phyloP scores from a whole-genome alignment of 2,888 invertebrate species.

The Alloscopus bannaensis region DNA sequence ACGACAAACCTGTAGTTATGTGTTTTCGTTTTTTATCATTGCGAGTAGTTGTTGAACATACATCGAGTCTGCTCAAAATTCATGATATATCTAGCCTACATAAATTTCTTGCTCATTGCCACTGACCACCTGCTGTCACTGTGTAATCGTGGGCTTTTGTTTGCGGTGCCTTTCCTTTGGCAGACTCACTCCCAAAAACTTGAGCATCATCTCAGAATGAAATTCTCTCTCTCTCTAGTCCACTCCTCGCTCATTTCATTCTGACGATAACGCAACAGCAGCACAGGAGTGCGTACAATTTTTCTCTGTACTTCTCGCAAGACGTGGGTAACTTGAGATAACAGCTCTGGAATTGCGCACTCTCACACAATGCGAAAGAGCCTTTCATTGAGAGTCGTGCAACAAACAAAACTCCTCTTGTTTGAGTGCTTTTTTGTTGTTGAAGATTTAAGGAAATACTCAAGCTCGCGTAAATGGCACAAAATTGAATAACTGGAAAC shows the following conservation, averaged over 20 bases:
- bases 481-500: no score
- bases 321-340: conserved; percentile 38
- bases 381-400: no score
- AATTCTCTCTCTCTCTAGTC: background rate
- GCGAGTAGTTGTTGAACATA: no score
- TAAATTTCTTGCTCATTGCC: conserved; percentile 31
- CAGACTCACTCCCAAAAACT: background rate
- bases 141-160: conserved; percentile 12
- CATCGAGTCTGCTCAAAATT: conserved; percentile 24
- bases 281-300: no score
- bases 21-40: no score
- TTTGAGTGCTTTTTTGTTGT: no score
- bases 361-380: background rate
- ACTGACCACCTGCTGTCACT: conserved; percentile 56
- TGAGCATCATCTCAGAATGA: background rate
- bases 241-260: background rate
- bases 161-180: background rate
- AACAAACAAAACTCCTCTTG: no score
- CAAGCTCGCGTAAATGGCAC: no score
- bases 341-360: conserved; percentile 26
- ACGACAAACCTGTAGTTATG: no score
- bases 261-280: background rate
- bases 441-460: no score
- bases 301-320: background rate
- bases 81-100: conserved; percentile 33